Evolutionary conservation across 2,113 vertebrate species (phyloP).

Genomic region (Vulpes ferrilata): DNA sequence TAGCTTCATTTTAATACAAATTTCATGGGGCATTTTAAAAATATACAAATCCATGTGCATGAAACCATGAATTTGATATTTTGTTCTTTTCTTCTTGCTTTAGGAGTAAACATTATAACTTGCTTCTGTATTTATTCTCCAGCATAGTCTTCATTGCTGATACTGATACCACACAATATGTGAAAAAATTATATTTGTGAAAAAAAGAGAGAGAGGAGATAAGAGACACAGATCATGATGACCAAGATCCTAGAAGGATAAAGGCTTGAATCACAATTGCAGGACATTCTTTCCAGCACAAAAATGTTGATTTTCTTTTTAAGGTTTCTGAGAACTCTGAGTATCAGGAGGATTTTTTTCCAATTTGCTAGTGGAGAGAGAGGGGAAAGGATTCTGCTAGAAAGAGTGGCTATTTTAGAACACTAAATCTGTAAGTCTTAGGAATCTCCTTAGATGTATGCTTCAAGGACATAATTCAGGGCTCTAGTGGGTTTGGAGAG

Average conservation of each 20-base stretch:
- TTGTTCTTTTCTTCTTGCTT: background rate
- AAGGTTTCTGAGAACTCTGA: slow-evolving; percentile 46
- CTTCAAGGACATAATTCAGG: background rate
- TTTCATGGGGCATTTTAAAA: background rate
- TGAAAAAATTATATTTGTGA: background rate
- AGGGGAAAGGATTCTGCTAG: background rate
- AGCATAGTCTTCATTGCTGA: background rate
- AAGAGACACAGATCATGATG: background rate
- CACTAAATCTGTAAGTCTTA: slow-evolving; percentile 28
- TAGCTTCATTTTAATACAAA: background rate
- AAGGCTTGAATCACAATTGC: background rate
- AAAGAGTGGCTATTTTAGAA: slow-evolving; percentile 40
- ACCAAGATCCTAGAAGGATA: background rate
- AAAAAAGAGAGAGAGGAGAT: background rate
- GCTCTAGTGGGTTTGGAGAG: background rate
- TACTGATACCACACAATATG: background rate
- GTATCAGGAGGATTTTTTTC: background rate
- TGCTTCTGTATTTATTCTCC: background rate
- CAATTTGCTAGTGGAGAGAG: background rate
- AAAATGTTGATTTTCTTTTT: slow-evolving; percentile 43
- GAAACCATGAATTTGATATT: background rate
- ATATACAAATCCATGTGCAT: background rate
- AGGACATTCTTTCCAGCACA: background rate
- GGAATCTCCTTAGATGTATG: slow-evolving; percentile 1
- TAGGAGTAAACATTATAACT: background rate